phyloP scores from a whole-genome alignment of 2,888 invertebrate genomes.

The Limnephilus marmoratus region DNA sequence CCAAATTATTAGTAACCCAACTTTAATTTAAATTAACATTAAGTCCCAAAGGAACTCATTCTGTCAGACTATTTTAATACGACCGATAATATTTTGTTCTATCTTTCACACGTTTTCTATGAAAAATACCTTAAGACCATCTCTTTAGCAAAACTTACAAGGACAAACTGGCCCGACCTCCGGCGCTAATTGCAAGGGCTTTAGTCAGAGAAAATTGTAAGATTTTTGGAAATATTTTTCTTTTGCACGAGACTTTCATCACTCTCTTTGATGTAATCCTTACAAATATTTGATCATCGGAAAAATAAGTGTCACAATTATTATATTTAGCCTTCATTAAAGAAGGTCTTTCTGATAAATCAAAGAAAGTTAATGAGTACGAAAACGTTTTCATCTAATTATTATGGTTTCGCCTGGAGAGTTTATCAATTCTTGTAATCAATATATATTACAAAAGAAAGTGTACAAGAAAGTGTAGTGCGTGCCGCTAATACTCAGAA shows the following conservation, averaged over 20 bases:
- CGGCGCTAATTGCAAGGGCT: constrained; percentile 37
- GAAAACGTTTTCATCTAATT: not conserved
- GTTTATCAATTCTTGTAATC: not conserved
- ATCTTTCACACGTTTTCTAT: not conserved
- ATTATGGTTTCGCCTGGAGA: not conserved
- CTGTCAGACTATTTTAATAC: not conserved
- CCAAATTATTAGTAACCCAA: no score
- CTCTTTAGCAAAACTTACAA: constrained; percentile 40
- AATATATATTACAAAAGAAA: no score
- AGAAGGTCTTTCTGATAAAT: not conserved
- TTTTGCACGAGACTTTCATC: constrained; percentile 16
- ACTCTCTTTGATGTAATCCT: constrained; percentile 23
- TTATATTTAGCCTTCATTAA: constrained; percentile 1
- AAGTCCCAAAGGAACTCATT: no score
- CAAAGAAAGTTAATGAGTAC: not conserved
- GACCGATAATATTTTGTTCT: not conserved
- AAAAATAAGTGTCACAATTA: not conserved
- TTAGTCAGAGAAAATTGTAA: constrained; percentile 37
- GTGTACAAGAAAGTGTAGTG: no score
- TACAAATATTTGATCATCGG: constrained; percentile 36
- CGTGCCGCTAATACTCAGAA: no score
- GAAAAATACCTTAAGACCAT: not conserved
- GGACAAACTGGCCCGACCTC: constrained; percentile 23
- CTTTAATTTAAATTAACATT: no score
- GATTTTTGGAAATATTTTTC: constrained; percentile 10